Percentiles rank a stretch among this genome's conserved stretches.
Evolutionary conservation across 2,797 vertebrate species (phyloP).

Genomic region (Meda fulgida): DNA sequence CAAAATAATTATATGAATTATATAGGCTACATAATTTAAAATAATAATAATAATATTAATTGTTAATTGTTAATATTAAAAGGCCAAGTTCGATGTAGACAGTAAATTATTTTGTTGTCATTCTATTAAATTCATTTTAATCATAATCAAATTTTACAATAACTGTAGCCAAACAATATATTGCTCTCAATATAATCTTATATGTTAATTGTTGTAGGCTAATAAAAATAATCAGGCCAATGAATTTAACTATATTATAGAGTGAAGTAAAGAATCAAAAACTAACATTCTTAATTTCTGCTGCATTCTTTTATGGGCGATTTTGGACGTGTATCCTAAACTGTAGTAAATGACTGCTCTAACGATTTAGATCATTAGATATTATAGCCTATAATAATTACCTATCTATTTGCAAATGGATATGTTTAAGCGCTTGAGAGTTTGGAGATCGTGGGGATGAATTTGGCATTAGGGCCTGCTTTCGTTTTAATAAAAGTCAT

Average conservation of each 20-base stretch:
- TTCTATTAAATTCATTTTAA: background rate
- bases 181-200: background rate
- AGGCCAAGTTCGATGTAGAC: background rate
- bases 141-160: background rate
- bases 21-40: background rate
- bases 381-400: background rate
- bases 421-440: background rate
- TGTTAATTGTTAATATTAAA: too few species aligned
- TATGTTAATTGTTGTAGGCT: background rate
- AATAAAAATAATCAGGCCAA: background rate
- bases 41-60: too few species aligned
- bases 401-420: background rate
- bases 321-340: background rate
- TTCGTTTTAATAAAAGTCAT: background rate
- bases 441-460: background rate
- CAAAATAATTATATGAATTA: constrained; percentile 1
- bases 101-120: background rate
- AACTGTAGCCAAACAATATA: too few species aligned
- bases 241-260: background rate
- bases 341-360: background rate
- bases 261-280: background rate
- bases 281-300: background rate
- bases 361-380: background rate
- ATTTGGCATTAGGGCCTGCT: background rate
- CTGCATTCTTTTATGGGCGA: too few species aligned